phyloP scores from a whole-genome alignment of 2,113 vertebrate genomes.

The Ranitomeya imitator region DNA sequence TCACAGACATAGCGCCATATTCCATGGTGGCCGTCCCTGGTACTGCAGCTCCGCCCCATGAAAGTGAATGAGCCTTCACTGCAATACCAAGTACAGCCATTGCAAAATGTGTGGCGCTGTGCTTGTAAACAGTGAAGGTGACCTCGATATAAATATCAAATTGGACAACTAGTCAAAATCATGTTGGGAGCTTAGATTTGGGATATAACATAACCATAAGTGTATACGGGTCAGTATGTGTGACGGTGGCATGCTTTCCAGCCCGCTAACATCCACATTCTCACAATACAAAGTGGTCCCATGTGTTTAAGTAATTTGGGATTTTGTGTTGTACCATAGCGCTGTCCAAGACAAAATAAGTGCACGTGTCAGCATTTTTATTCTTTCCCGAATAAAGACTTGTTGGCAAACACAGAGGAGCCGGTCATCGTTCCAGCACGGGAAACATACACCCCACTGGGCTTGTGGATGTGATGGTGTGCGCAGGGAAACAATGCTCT shows the following conservation, averaged over 20 bases:
- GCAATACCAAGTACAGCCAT: too few relatives aligned
- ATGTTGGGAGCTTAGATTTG: neutral
- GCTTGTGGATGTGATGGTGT: constrained; percentile 73
- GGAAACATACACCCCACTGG: constrained; percentile 78
- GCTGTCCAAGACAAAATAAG: constrained; percentile 73
- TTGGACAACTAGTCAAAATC: neutral
- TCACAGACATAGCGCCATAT: too few relatives aligned
- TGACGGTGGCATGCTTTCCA: neutral
- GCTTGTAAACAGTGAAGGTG: too few relatives aligned
- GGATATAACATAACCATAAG: neutral
- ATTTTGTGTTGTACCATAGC: constrained; percentile 72
- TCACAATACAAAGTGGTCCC: constrained; percentile 46
- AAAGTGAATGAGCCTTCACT: too few relatives aligned
- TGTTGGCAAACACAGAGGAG: constrained; percentile 76
- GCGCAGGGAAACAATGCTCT: constrained; percentile 73
- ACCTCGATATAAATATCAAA: too few relatives aligned
- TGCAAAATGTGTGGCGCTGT: too few relatives aligned
- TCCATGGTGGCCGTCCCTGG: too few relatives aligned
- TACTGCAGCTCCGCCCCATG: too few relatives aligned
- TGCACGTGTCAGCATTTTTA: constrained; percentile 82
- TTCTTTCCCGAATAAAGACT: constrained; percentile 80
- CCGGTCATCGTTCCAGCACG: constrained; percentile 77
- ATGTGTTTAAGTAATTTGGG: constrained; percentile 73
- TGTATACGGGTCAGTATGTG: neutral
- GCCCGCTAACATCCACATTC: neutral